phyloP scores from a whole-genome alignment of 2,888 invertebrate species.

The Drosophila mimica region DNA sequence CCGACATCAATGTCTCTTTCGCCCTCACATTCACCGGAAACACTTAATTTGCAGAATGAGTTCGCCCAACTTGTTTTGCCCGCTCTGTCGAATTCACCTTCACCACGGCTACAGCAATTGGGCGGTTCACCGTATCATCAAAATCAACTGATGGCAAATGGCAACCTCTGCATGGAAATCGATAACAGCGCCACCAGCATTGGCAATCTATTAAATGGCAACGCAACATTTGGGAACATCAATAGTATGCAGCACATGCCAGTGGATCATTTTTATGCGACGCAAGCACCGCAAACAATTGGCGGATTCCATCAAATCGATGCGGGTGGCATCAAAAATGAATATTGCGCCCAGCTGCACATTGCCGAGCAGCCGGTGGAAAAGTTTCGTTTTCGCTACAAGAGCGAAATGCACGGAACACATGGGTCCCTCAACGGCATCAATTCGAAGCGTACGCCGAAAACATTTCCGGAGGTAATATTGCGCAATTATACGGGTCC shows the following conservation, averaged over 20 bases:
- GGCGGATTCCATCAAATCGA: slow-evolving; percentile 32
- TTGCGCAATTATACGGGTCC: slow-evolving; percentile 87
- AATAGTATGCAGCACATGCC: slow-evolving; percentile 60
- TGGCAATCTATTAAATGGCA: slow-evolving; percentile 49
- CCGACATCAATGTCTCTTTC: slow-evolving; percentile 67
- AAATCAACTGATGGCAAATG: slow-evolving; percentile 46
- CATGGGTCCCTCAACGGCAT: slow-evolving; percentile 92
- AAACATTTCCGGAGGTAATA: slow-evolving; percentile 91
- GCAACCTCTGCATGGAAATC: slow-evolving; percentile 56
- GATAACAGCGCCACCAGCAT: slow-evolving; percentile 31
- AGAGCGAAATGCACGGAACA: slow-evolving; percentile 94
- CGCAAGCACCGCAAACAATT: slow-evolving; percentile 28
- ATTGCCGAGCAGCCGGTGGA: slow-evolving; percentile 91
- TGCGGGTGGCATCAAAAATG: slow-evolving; percentile 32
- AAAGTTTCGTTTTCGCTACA: slow-evolving; percentile 93
- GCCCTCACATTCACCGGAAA: slow-evolving; percentile 76
- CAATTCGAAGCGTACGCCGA: slow-evolving; percentile 87
- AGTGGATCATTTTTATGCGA: slow-evolving; percentile 59
- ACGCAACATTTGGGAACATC: slow-evolving; percentile 31
- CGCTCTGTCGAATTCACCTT: slow-evolving; percentile 53
- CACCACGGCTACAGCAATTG: slow-evolving; percentile 57
- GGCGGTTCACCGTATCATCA: slow-evolving; percentile 59
- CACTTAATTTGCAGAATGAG: slow-evolving; percentile 66
- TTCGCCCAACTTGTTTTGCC: slow-evolving; percentile 80
- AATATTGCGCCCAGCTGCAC: slow-evolving; percentile 85